These are phyloP conservation scores for Drosophila ambigua DNA, from an alignment of 1,140 invertebrate species.

Conservation along the genomic window DNA sequence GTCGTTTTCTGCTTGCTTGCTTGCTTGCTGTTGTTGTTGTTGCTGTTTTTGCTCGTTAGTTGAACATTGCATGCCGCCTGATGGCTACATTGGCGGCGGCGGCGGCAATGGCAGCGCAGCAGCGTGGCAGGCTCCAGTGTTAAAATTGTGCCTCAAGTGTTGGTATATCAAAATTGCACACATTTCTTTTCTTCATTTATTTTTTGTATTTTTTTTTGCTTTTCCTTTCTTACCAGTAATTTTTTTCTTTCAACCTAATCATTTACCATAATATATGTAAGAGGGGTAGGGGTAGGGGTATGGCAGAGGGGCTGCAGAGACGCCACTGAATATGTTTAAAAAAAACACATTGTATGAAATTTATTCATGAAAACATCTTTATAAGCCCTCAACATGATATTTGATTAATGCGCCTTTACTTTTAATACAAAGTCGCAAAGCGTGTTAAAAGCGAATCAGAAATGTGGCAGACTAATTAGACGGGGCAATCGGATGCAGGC, in stretches of 20 bases:
- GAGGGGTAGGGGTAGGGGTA: too few relatives aligned
- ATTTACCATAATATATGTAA: slow-evolving; percentile 36
- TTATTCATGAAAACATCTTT: slow-evolving; percentile 28
- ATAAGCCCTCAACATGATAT: slow-evolving; percentile 23
- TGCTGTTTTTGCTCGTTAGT: slow-evolving; percentile 77
- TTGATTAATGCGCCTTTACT: neutral
- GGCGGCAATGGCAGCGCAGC: too few relatives aligned
- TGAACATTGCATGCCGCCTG: slow-evolving; percentile 77
- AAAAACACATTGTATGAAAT: neutral
- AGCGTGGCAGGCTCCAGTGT: slow-evolving; percentile 43
- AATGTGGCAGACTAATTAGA: too few relatives aligned
- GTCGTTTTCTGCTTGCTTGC: slow-evolving; percentile 15
- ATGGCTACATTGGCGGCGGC: slow-evolving; percentile 73
- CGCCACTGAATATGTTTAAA: slow-evolving; percentile 4
- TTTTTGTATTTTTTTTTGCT: too few relatives aligned
- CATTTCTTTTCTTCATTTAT: neutral
- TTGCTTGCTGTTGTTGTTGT: slow-evolving; percentile 49
- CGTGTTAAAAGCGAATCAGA: neutral
- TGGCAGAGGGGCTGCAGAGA: neutral
- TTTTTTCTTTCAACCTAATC: slow-evolving; percentile 42
- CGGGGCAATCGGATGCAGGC: neutral
- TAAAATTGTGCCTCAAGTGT: slow-evolving; percentile 73
- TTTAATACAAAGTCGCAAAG: slow-evolving; percentile 3
- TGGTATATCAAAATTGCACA: slow-evolving; percentile 59
- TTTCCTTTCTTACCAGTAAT: slow-evolving; percentile 9